Conservation (phyloP, 2,113 vertebrate genomes). For the Butorides virescens region DNA sequence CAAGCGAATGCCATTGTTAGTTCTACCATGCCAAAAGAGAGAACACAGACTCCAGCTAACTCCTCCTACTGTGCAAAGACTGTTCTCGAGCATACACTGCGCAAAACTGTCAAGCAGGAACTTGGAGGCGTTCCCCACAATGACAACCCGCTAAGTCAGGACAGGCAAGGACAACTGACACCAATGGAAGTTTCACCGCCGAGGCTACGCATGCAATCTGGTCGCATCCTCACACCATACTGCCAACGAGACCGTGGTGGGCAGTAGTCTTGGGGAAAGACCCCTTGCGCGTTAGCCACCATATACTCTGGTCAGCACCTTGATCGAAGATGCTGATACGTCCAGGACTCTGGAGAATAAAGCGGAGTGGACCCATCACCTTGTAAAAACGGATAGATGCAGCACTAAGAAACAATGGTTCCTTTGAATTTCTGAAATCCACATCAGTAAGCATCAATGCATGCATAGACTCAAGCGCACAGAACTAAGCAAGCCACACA, state of each 20-base stretch:
- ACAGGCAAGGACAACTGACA: neutral
- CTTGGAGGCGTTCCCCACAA: neutral
- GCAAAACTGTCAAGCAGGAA: neutral
- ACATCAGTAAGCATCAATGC: neutral
- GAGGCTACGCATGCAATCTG: neutral
- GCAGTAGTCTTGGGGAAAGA: neutral
- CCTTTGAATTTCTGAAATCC: neutral
- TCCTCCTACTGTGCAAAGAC: neutral
- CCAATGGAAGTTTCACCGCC: neutral
- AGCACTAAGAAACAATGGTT: neutral
- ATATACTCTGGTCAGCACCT: neutral
- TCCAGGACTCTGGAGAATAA: neutral
- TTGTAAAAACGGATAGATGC: neutral
- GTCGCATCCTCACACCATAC: neutral
- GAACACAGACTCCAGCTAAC: neutral
- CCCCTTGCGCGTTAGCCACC: rapidly evolving
- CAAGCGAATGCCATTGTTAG: neutral
- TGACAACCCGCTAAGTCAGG: neutral
- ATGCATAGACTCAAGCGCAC: neutral
- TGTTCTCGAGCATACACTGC: neutral
- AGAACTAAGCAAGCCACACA: neutral
- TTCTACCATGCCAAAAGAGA: neutral
- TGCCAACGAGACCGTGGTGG: neutral
- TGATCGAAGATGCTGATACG: neutral
- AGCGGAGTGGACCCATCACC: neutral